Evolutionary conservation across 2,888 invertebrate species (phyloP).

Genomic region (Mesorhabditis belari): DNA sequence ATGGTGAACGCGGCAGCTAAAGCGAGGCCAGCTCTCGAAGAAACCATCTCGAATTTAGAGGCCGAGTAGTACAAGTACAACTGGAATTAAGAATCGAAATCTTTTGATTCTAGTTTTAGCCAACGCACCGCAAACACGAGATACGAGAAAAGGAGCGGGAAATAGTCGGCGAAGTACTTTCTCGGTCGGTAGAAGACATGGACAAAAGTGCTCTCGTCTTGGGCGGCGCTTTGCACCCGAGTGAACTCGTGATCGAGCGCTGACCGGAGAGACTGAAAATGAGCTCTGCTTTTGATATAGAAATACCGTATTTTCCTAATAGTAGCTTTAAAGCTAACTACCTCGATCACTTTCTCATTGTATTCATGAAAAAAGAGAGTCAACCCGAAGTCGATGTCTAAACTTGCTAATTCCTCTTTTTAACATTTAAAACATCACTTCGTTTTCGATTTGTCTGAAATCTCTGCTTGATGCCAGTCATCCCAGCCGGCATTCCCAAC

Average conservation of each 20-base stretch:
- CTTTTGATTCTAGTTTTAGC: not conserved
- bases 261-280: not conserved
- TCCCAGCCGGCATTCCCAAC: conserved; percentile 35
- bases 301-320: too few species aligned
- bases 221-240: conserved; percentile 3
- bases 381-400: conserved; percentile 31
- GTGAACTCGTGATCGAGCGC: not conserved
- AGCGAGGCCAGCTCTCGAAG: conserved; percentile 77
- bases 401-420: not conserved
- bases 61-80: conserved; percentile 48
- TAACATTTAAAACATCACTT: too few species aligned
- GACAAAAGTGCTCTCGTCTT: conserved; percentile 39
- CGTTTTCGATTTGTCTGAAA: conserved; percentile 46
- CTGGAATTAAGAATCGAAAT: conserved; percentile 18
- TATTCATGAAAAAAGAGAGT: conserved; percentile 24
- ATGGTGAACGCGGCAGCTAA: conserved; percentile 67
- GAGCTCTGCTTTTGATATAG: not conserved
- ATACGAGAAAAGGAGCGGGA: conserved; percentile 37
- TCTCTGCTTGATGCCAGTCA: conserved; percentile 38
- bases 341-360: conserved; percentile 1
- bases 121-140: conserved; percentile 31
- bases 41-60: conserved; percentile 84
- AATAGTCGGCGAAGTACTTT: conserved; percentile 43
- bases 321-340: too few species aligned
- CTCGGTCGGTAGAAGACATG: conserved; percentile 46